Percentiles rank a stretch among this genome's conserved stretches.
Evolutionary conservation across 2,888 invertebrate species (phyloP).

Genomic region (Melipona beecheii): DNA sequence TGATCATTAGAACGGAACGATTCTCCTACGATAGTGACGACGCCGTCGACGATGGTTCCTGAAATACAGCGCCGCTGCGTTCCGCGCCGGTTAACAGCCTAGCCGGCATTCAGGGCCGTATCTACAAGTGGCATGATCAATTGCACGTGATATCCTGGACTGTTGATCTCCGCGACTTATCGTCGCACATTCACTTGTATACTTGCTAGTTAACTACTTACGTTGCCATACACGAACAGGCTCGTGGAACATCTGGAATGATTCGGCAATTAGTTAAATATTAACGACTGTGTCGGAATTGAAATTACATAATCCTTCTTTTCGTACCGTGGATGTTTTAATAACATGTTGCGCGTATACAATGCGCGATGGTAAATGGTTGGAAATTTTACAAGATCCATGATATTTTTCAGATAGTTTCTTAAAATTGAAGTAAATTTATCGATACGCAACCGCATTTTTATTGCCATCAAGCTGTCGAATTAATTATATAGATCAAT

Average conservation of each 20-base stretch:
- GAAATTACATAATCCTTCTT: neutral
- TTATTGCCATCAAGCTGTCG: neutral
- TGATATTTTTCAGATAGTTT: neutral
- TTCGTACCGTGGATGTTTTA: neutral
- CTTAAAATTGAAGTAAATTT: neutral
- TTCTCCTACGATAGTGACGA: constrained; percentile 27
- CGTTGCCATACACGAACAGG: neutral
- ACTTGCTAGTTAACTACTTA: no score
- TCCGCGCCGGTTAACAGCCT: constrained; percentile 46
- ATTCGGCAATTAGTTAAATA: constrained; percentile 14
- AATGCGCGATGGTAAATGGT: neutral
- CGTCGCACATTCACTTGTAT: no score
- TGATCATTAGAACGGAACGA: constrained; percentile 42
- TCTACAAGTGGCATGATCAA: constrained; percentile 44
- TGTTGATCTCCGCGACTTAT: constrained; percentile 13
- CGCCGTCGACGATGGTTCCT: constrained; percentile 49
- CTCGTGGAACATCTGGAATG: constrained; percentile 3
- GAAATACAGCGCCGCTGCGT: constrained; percentile 63
- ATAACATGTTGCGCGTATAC: neutral
- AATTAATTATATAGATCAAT: no score
- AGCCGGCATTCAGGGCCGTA: constrained; percentile 60
- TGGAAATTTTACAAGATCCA: neutral
- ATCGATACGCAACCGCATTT: neutral
- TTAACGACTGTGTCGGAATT: constrained; percentile 8
- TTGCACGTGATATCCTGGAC: constrained; percentile 30